Base-by-base conservation (phyloP, 2,888 invertebrate genomes). In the Sturmia bella region DNA sequence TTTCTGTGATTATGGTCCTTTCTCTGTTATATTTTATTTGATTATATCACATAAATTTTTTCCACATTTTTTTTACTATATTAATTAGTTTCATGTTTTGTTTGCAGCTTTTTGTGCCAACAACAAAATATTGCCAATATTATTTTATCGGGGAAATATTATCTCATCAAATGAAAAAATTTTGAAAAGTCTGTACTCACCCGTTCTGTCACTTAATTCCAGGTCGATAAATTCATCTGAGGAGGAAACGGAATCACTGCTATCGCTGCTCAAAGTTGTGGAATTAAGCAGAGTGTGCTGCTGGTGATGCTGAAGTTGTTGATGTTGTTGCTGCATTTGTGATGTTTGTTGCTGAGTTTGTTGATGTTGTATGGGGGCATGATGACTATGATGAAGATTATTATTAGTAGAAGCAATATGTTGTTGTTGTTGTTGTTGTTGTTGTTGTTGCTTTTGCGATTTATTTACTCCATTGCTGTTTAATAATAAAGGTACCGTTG, bases 171-270 rank as follows among this genome's bases (percentile, higher is more conserved):
- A 15, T 3, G 27, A 39, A 27, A 0, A 45, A 21, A 45, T 17
- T 17, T 32, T 24, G 2, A 48, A n/a, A 48, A 41, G 56, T 37
- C 19, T 39, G 0, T n/a, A 87, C 90, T 90, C 86, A 90, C 89
- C 89, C 48, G 80, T 70, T 43, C 85, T 85, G 70, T 89, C 90
- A 76, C 85, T 87, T 7, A 88, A 86, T 80, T 90, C 90, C 74
- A 89, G 73, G 11, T 89, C 89, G 54, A 85, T 85, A 17, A 87
- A 85, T 81, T 89, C 89, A 82, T 88, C 89, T 2, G 85, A 85
- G 9, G 86, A 85, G 6, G 86, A 85, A 68, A 86, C 80, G 15
- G 89, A 88, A 68, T 90, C 89, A 3, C 88, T 87, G 75, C 88
- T 89, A 37, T 90, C 90, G n/a, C 74, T 82, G 32, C 84, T 86